These are phyloP conservation scores for Peribatodes rhomboidaria DNA, from an alignment of 2,888 invertebrate species.

Conservation along the genomic window DNA sequence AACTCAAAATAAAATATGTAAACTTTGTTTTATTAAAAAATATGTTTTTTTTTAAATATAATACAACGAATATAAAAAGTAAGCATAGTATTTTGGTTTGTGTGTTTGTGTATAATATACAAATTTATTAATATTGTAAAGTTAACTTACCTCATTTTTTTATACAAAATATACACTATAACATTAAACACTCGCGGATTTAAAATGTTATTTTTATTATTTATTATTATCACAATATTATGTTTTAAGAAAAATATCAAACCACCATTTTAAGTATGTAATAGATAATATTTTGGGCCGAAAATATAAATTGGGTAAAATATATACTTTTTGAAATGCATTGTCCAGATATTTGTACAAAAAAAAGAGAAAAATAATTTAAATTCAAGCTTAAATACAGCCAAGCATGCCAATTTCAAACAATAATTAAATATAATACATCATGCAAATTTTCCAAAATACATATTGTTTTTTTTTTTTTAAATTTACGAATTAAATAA, in stretches of 20 bases:
- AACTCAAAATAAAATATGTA: too few relatives aligned
- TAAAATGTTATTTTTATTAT: not conserved
- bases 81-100: not conserved
- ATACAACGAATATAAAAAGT: not conserved
- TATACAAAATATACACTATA: conserved; percentile 37
- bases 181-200: conserved; percentile 7
- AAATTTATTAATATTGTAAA: conserved; percentile 32
- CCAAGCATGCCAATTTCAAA: conserved; percentile 32
- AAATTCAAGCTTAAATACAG: conserved; percentile 15
- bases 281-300: not conserved
- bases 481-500: too few relatives aligned
- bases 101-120: conserved; percentile 26
- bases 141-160: conserved; percentile 45
- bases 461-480: not conserved
- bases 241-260: too few relatives aligned
- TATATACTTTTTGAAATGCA: not conserved
- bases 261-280: too few relatives aligned
- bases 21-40: too few relatives aligned
- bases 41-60: too few relatives aligned
- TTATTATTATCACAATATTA: too few relatives aligned
- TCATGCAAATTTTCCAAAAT: conserved; percentile 23
- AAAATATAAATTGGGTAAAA: not conserved
- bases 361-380: conserved; percentile 2
- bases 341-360: conserved; percentile 10
- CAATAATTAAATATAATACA: not conserved